Percentiles rank a stretch among this genome's conserved stretches.
These are phyloP conservation scores for Phainopepla nitens DNA, from an alignment of 2,113 vertebrate species.

Conservation along the genomic window DNA sequence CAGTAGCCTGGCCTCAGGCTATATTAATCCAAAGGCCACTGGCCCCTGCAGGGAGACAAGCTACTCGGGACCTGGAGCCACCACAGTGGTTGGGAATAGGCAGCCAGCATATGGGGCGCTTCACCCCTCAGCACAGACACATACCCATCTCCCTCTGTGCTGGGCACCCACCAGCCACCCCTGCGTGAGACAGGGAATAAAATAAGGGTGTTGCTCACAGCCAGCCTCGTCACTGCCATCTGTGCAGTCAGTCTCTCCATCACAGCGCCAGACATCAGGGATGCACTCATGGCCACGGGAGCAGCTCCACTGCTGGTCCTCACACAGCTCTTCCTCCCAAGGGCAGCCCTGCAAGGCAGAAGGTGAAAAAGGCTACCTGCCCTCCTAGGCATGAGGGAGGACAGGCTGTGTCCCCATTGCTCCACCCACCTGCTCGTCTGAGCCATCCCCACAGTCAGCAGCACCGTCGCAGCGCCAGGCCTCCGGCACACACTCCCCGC, in stretches of 20 bases:
- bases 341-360: slow-evolving; percentile 4
- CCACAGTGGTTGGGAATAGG: neutral
- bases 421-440: slow-evolving; percentile 80
- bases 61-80: neutral
- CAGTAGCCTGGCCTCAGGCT: neutral
- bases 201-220: slow-evolving; percentile 71
- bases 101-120: neutral
- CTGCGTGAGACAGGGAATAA: neutral
- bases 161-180: neutral
- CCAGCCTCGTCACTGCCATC: slow-evolving; percentile 80
- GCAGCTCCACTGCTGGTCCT: slow-evolving; percentile 78
- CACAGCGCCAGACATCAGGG: slow-evolving; percentile 82
- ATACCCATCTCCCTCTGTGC: neutral
- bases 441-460: slow-evolving; percentile 83
- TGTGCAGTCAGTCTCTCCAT: slow-evolving; percentile 77
- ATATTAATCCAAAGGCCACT: neutral
- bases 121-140: neutral
- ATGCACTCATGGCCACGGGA: slow-evolving; percentile 72
- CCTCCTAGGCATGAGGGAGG: rapidly evolving
- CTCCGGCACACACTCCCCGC: slow-evolving; percentile 78
- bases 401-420: neutral
- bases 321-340: neutral
- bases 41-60: neutral
- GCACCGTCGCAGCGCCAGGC: slow-evolving; percentile 87
- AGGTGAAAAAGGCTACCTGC: neutral